Conservation (phyloP, 1,140 invertebrate species). For the Ostrea denselamellosa region DNA sequence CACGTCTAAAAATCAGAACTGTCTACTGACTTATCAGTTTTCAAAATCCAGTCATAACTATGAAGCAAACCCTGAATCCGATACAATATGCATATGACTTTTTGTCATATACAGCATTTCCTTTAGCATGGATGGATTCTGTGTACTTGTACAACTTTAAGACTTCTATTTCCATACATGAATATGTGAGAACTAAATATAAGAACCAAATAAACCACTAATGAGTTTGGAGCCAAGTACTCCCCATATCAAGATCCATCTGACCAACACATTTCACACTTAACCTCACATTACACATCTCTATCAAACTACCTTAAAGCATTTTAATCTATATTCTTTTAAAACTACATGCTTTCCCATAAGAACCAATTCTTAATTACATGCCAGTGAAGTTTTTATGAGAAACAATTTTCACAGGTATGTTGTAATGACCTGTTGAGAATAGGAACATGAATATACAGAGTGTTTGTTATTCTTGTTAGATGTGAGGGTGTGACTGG, state of each 20-base stretch:
- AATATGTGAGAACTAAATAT: no score
- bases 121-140: no score
- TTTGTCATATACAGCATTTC: no score
- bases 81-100: no score
- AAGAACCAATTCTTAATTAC: neutral
- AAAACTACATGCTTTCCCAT: neutral
- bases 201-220: neutral
- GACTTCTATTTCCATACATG: no score
- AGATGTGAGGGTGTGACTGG: neutral
- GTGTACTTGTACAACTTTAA: no score
- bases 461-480: neutral
- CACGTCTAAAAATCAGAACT: no score
- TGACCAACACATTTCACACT: neutral
- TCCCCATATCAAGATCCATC: neutral
- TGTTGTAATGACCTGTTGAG: neutral
- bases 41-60: no score
- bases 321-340: neutral
- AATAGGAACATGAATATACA: neutral
- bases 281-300: neutral
- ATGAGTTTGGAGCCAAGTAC: neutral
- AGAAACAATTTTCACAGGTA: slow-evolving; percentile 22
- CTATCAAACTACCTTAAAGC: neutral
- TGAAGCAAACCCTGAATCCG: no score
- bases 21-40: no score
- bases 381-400: neutral